A percentile compares a stretch with the other conserved stretches of the same genome.
These are phyloP conservation scores for Cephus pulcher DNA, from an alignment of 2,888 invertebrate genomes.

Conservation along the genomic window DNA sequence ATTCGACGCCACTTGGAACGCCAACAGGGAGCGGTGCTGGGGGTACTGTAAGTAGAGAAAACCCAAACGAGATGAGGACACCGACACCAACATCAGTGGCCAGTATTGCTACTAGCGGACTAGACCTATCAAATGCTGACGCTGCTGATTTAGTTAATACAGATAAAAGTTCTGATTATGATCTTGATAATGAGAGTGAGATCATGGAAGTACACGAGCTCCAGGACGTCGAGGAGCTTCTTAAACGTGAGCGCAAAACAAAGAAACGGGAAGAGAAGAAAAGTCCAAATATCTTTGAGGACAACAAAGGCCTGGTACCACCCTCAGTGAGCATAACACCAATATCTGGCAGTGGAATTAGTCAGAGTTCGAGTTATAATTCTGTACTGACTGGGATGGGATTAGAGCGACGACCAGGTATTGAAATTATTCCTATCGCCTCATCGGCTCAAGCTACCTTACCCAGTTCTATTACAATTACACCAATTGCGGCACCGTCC, in stretches of 20 bases:
- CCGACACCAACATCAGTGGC: slow-evolving; percentile 68
- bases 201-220: slow-evolving; percentile 70
- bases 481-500: slow-evolving; percentile 76
- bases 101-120: slow-evolving; percentile 46
- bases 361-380: slow-evolving; percentile 68
- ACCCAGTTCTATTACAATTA: slow-evolving; percentile 88
- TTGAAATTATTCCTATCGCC: slow-evolving; percentile 87
- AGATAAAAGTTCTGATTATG: slow-evolving; percentile 72
- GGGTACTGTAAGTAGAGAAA: slow-evolving; percentile 60
- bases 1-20: slow-evolving; percentile 73
- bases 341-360: slow-evolving; percentile 56
- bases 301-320: slow-evolving; percentile 71
- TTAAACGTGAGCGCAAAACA: slow-evolving; percentile 72
- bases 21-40: slow-evolving; percentile 52
- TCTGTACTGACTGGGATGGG: slow-evolving; percentile 73
- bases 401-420: slow-evolving; percentile 79
- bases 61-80: slow-evolving; percentile 66
- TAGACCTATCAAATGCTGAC: slow-evolving; percentile 75
- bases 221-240: slow-evolving; percentile 73
- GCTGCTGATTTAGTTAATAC: slow-evolving; percentile 70
- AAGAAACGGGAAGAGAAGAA: slow-evolving; percentile 72
- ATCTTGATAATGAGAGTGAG: slow-evolving; percentile 69
- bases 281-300: slow-evolving; percentile 68
- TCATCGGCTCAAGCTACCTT: slow-evolving; percentile 74
- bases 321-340: slow-evolving; percentile 76